Evolutionary conservation across 2,797 vertebrate genomes (phyloP).

Genomic region (Chiroxiphia lanceolata): DNA sequence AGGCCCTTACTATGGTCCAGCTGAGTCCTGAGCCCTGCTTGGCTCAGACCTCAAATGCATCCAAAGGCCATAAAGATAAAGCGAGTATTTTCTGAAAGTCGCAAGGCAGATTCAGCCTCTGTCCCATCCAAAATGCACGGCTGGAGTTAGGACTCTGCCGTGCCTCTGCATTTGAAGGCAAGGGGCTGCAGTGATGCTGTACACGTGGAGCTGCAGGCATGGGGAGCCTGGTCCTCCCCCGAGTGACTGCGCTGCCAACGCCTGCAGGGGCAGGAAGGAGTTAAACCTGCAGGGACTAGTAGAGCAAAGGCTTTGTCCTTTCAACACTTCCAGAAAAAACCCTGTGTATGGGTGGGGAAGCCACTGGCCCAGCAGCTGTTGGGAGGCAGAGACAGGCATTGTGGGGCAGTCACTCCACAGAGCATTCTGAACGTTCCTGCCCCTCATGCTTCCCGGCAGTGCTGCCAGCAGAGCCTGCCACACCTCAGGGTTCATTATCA

Average conservation of each 20-base stretch:
- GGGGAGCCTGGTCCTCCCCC: neutral
- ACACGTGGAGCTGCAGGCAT: neutral
- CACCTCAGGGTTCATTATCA: constrained; percentile 80
- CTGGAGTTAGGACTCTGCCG: neutral
- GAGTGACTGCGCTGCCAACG: fast-evolving
- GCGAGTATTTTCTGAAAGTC: neutral
- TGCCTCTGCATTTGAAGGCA: neutral
- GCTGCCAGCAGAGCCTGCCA: neutral
- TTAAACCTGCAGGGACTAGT: neutral
- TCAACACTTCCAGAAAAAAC: neutral
- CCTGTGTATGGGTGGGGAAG: neutral
- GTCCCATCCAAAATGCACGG: neutral
- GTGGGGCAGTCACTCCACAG: fast-evolving
- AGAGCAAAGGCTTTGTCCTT: neutral
- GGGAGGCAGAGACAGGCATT: neutral
- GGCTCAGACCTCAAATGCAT: neutral
- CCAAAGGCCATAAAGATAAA: neutral
- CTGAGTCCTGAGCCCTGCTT: neutral
- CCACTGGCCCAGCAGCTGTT: fast-evolving
- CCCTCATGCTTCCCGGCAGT: fast-evolving
- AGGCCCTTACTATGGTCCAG: fast-evolving
- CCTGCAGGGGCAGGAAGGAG: neutral
- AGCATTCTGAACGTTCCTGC: neutral
- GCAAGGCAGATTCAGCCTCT: neutral
- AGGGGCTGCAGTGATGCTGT: neutral